Percentiles rank a stretch among this genome's conserved stretches.
Conservation (phyloP, 2,113 vertebrate species). For the Regulus satrapa region DNA sequence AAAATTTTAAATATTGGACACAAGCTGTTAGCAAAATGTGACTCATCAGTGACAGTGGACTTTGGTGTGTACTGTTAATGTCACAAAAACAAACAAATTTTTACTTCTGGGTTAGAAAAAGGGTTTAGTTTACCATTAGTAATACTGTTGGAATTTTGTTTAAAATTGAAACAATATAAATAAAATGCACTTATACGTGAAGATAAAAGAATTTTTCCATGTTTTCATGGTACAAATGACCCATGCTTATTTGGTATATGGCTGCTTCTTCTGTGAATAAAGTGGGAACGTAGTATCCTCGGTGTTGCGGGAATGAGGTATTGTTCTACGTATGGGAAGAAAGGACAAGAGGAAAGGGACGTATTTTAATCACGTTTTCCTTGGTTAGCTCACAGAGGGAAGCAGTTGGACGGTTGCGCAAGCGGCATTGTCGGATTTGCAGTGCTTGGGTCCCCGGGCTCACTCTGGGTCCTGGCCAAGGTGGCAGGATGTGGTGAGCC, state of each 20-base stretch:
- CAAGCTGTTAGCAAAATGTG: constrained; percentile 25
- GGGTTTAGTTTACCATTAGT: constrained; percentile 55
- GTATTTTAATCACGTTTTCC: not conserved
- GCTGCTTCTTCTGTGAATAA: not conserved
- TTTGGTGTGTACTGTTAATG: constrained; percentile 32
- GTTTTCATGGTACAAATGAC: not conserved
- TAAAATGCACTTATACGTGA: constrained; percentile 44
- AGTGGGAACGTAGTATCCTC: not conserved
- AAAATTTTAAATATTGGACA: constrained; percentile 7
- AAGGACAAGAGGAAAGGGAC: not conserved
- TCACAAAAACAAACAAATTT: constrained; percentile 55
- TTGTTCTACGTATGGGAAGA: not conserved
- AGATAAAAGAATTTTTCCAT: constrained; percentile 29
- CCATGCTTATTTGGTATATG: not conserved
- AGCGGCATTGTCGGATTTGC: not conserved
- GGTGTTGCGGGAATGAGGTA: not conserved
- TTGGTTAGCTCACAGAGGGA: not conserved
- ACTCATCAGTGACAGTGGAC: constrained; percentile 60
- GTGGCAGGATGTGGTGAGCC: not conserved
- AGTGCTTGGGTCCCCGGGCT: not conserved
- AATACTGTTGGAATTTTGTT: constrained; percentile 65
- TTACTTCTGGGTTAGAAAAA: constrained; percentile 42
- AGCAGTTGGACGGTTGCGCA: fast-evolving
- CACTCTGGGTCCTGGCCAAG: not conserved
- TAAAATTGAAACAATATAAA: constrained; percentile 59